Evolutionary conservation across 2,797 vertebrate species (phyloP).

Genomic region (Meda fulgida): DNA sequence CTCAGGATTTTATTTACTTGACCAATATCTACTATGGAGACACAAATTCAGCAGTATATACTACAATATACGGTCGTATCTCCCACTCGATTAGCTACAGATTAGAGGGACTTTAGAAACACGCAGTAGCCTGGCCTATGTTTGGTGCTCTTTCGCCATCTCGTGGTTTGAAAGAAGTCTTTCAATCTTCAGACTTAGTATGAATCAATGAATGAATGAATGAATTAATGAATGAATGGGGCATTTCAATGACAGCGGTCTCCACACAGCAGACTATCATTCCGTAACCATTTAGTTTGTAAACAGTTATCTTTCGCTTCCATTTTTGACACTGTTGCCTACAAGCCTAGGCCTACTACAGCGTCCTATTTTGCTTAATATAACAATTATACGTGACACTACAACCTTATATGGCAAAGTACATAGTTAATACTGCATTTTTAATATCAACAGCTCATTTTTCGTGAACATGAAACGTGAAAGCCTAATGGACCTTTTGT

Average conservation of each 20-base stretch:
- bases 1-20: neutral
- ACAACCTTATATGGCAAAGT: neutral
- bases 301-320: neutral
- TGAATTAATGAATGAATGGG: too few species aligned
- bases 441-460: neutral
- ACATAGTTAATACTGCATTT: neutral
- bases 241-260: neutral
- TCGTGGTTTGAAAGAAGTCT: neutral
- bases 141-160: constrained; percentile 8
- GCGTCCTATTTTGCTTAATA: neutral
- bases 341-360: neutral
- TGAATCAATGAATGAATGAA: too few species aligned
- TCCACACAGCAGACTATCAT: neutral
- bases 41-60: neutral
- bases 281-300: neutral
- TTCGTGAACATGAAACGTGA: too few species aligned
- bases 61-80: too few species aligned
- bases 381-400: neutral
- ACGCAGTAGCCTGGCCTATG: neutral
- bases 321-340: neutral
- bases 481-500: neutral
- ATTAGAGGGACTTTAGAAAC: neutral
- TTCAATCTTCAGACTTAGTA: neutral
- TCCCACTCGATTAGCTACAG: too few species aligned
- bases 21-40: neutral